Evolutionary conservation across 2,888 invertebrate genomes (phyloP).

Genomic region (Meta bourneti): DNA sequence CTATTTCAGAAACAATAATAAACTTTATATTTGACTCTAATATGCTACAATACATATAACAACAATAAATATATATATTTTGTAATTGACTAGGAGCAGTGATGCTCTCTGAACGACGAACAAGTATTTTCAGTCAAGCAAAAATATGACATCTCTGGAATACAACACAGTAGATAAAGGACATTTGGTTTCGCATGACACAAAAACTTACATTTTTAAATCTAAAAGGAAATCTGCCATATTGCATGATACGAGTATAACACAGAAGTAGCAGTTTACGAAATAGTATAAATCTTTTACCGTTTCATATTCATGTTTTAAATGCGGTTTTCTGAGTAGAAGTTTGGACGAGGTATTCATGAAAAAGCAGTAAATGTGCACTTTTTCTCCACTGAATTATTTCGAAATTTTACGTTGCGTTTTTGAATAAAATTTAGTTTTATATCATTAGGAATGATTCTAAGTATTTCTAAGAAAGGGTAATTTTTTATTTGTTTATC

Average conservation of each 20-base stretch:
- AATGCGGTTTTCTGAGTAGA: constrained; percentile 50
- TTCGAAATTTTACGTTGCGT: too few relatives aligned
- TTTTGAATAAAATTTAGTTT: too few relatives aligned
- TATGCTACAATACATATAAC: constrained; percentile 73
- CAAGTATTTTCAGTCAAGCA: constrained; percentile 58
- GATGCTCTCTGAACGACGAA: constrained; percentile 50
- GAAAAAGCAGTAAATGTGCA: neutral
- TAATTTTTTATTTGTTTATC: too few relatives aligned
- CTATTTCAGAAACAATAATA: constrained; percentile 74
- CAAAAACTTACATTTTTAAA: constrained; percentile 1
- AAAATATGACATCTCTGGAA: constrained; percentile 72
- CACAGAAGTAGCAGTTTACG: neutral
- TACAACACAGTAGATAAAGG: constrained; percentile 42
- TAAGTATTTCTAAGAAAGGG: too few relatives aligned
- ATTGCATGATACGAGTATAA: neutral
- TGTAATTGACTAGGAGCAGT: constrained; percentile 61
- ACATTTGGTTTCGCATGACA: constrained; percentile 37
- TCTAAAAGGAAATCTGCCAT: neutral
- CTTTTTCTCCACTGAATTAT: too few relatives aligned
- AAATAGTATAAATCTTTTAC: neutral
- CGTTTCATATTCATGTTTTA: constrained; percentile 3
- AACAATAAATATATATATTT: constrained; percentile 66
- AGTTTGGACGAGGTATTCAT: neutral
- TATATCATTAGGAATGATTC: too few relatives aligned
- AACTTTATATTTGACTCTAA: constrained; percentile 72